Base-by-base conservation (phyloP, 92 coral and sea anemone genomes). In the Paragorgia papillata region DNA sequence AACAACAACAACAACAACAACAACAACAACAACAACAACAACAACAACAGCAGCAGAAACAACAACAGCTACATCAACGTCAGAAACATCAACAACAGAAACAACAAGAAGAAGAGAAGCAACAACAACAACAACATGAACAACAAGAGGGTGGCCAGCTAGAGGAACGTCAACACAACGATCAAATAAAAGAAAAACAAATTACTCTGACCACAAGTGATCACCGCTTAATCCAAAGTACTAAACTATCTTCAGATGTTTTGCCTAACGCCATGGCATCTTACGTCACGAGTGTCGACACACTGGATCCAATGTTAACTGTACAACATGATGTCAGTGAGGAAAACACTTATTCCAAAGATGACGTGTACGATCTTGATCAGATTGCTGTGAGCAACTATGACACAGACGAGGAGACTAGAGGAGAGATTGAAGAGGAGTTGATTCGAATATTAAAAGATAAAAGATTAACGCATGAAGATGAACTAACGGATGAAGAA, bases 1-100 rank as follows among this genome's bases (percentile, higher is more conserved):
- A 77, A 34, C 80, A 58, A 43, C 71, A 62, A 59, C 49, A 62
- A 41, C 50, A 55, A 20, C 73, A 73, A 50, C 43, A 82, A 15
- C 75, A 82, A 41, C 69, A 54, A 9, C 44, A 33, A 18, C 86
- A 50, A 50, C 81, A 74, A 22, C 46, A 82, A 27, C 66, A 63
- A 67, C 66, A 54, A 43, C 83, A 67, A 37, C 40, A 37, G 39
- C 51, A 56, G 2, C 62, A 56, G 22, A 2, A 14, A 13, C 62
- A 56, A 22, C 3, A 7, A 2, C 53, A 7, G 53, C 2, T 9
- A 7, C 12, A 15, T 6, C 53, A 7, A n/a, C 2, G 2, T 2
- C 14, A 46, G 15, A 2, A 7, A 15, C n/a, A 7, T 46, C 53
- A 2, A 46, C n/a, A 6, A 7, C 53, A 46, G 53, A n/a, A 4